These are phyloP conservation scores for Drosophila diplacantha DNA, from an alignment of 2,888 invertebrate species.

Conservation along the genomic window DNA sequence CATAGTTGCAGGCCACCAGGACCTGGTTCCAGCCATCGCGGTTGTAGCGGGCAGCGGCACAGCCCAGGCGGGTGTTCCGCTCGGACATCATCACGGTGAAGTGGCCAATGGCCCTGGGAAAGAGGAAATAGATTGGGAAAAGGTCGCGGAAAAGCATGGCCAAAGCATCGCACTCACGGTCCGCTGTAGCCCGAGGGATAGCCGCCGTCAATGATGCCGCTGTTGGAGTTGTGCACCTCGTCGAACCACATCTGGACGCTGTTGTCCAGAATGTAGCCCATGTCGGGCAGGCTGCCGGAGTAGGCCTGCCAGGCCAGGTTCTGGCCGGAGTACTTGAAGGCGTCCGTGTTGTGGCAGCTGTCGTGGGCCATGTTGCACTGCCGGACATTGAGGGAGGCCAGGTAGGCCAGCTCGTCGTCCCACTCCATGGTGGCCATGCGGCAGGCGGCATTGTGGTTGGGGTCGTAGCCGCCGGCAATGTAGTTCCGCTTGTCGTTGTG, in stretches of 20 bases:
- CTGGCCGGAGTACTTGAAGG: constrained; percentile 47
- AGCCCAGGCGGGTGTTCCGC: constrained; percentile 43
- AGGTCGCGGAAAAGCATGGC: not conserved
- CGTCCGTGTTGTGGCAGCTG: constrained; percentile 50
- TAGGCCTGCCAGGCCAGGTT: constrained; percentile 44
- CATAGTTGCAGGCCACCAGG: constrained; percentile 47
- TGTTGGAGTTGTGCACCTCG: constrained; percentile 37
- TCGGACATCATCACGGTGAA: constrained; percentile 51
- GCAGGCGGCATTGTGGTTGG: constrained; percentile 40
- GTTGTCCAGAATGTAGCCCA: constrained; percentile 21
- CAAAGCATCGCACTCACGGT: constrained; percentile 45
- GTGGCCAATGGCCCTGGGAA: constrained; percentile 42
- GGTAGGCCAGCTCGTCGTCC: constrained; percentile 48
- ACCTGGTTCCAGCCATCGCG: constrained; percentile 38
- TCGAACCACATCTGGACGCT: constrained; percentile 47
- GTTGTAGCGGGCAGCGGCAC: constrained; percentile 44
- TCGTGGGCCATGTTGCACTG: constrained; percentile 50
- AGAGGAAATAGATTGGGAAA: not conserved
- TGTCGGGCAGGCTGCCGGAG: constrained; percentile 21
- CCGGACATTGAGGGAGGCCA: constrained; percentile 42
- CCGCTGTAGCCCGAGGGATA: constrained; percentile 44
- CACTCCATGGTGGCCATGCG: constrained; percentile 52
- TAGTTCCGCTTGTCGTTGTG: constrained; percentile 46
- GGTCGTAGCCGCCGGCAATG: constrained; percentile 46
- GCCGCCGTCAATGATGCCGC: constrained; percentile 37